Evolutionary conservation across 2,113 vertebrate species (phyloP), one percentile per base, ranked within the genome.

Genomic region (Ailurus styani): DNA sequence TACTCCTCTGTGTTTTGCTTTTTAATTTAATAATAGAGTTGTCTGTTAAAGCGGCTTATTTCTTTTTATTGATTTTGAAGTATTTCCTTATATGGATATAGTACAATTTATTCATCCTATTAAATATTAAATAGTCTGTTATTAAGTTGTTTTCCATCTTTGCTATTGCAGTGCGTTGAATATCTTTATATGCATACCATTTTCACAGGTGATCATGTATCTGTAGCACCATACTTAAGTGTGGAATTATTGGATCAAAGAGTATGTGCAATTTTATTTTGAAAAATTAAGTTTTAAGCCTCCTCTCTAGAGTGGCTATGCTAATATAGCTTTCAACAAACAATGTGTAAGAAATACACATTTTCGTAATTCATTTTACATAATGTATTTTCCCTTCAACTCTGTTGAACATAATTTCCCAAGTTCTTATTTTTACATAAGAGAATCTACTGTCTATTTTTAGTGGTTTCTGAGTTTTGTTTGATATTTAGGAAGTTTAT

Each of bases 241-340:
- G 15, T 45, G 27, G 23, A 91, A 89, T 93, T 91, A 55, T 40
- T 78, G 31, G 7, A 85, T 75, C 18, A 85, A 91, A 93, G 14
- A 85, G n/a, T 62, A 12, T n/a, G 21, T 85, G 55, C 12, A 90
- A 70, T 91, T 96, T 97, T 37, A 68, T 70, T 96, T 64, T 55
- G 37, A 64, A 95, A 96, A 97, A 37, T 60, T 60, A 95, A 84
- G 77, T 88, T 82, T 68, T 6, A 94, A 87, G 29, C 54, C 8
- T 85, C 17, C 66, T 90, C 0, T 47, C 15, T 25, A 50, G 23
- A 77, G 18, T 81, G 18, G 2, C 66, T 79, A 12, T 95, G 85
- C 45, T 31, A 55, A 29, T 75, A 57, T 50, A 87, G 20, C 77
- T 52, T 97, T 47, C 14, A 78, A 42, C 18, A 12, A 78, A 37